Evolutionary conservation across 2,797 vertebrate species (phyloP).

Genomic region (Parambassis ranga): DNA sequence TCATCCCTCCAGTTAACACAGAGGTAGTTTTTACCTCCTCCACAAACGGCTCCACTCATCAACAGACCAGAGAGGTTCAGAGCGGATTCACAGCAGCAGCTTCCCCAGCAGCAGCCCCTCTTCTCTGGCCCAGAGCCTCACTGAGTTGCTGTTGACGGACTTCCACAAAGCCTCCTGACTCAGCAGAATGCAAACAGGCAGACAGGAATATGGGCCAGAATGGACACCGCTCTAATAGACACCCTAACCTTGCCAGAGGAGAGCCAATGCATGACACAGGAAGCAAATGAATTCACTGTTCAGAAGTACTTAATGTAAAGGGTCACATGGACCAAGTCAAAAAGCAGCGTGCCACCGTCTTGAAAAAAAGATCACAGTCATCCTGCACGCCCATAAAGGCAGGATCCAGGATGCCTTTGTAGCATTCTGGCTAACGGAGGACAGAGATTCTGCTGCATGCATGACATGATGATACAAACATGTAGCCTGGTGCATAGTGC

Average conservation of each 20-base stretch:
- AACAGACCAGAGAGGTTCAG: conserved; percentile 27
- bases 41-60: conserved; percentile 26
- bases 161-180: conserved; percentile 70
- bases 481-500: neutral
- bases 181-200: conserved; percentile 68
- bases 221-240: conserved; percentile 29
- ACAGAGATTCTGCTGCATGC: conserved; percentile 5
- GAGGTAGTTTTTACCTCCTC: conserved; percentile 18
- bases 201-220: conserved; percentile 33
- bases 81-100: conserved; percentile 31
- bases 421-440: neutral
- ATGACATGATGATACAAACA: neutral
- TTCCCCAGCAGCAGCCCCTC: conserved; percentile 54
- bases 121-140: conserved; percentile 52
- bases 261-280: conserved; percentile 9
- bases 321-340: neutral
- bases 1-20: conserved; percentile 4
- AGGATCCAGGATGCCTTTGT: too few relatives aligned
- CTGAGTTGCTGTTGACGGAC: conserved; percentile 58
- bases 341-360: neutral
- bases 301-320: conserved; percentile 2
- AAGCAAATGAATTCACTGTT: conserved; percentile 14
- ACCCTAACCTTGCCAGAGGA: conserved; percentile 39
- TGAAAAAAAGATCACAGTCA: too few relatives aligned
- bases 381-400: too few relatives aligned